Percentiles rank a stretch among this genome's conserved stretches.
Evolutionary conservation across 2,797 vertebrate genomes (phyloP).

Genomic region (Neopelma chrysocephalum): DNA sequence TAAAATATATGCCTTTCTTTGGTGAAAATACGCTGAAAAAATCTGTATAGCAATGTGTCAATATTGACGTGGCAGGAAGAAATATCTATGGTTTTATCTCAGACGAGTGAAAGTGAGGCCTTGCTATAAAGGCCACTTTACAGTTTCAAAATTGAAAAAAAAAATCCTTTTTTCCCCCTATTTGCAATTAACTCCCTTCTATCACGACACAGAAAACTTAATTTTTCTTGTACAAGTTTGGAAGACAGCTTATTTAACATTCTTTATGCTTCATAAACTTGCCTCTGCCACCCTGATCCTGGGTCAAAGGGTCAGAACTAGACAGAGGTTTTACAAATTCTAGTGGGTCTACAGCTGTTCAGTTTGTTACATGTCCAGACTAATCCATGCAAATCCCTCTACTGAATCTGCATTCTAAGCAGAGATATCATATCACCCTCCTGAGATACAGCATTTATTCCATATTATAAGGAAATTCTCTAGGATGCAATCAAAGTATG

Average conservation of each 20-base stretch:
- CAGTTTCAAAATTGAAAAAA: background rate
- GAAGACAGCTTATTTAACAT: background rate
- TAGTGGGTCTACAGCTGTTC: background rate
- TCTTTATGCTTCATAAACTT: background rate
- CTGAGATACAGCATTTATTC: background rate
- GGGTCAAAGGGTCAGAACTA: background rate
- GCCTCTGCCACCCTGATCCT: background rate
- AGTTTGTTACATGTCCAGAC: background rate
- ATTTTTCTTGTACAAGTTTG: background rate
- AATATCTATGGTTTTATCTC: background rate
- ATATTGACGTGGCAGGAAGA: background rate
- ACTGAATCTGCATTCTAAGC: background rate
- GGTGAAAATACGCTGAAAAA: background rate
- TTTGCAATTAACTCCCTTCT: background rate
- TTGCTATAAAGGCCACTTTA: background rate
- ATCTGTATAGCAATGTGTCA: background rate
- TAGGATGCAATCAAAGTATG: background rate
- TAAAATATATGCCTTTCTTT: background rate
- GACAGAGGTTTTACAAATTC: background rate
- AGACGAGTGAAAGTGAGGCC: background rate
- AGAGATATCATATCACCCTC: background rate
- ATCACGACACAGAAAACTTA: background rate
- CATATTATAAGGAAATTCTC: background rate
- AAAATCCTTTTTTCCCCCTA: accelerated
- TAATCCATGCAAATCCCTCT: conserved; percentile 14